A percentile compares a stretch with the other conserved stretches of the same genome.
Conservation (phyloP, 2,888 invertebrate genomes). For the Perizoma affinitatum region DNA sequence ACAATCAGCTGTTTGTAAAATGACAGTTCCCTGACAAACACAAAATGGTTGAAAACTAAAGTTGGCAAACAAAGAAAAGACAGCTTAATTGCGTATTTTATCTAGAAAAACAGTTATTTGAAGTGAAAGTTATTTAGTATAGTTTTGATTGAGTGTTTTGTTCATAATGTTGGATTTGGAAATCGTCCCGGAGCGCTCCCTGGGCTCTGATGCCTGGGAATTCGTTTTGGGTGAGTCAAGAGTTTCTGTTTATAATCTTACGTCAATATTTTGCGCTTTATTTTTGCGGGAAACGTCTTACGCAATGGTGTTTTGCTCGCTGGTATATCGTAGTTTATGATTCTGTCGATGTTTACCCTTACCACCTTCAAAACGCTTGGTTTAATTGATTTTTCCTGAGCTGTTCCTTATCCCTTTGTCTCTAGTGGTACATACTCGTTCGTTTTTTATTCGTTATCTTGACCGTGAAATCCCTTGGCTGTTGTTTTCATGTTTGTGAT, state of each 20-base stretch:
- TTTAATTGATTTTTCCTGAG: slow-evolving; percentile 70
- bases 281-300: slow-evolving; percentile 71
- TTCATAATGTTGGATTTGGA: slow-evolving; percentile 96
- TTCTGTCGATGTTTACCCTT: slow-evolving; percentile 12
- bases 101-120: slow-evolving; percentile 67
- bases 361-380: slow-evolving; percentile 22
- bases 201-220: slow-evolving; percentile 99
- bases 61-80: slow-evolving; percentile 84
- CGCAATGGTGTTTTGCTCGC: slow-evolving; percentile 66
- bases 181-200: slow-evolving; percentile 96
- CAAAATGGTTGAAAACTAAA: slow-evolving; percentile 85
- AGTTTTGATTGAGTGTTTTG: slow-evolving; percentile 92
- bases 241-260: slow-evolving; percentile 50
- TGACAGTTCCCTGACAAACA: slow-evolving; percentile 85
- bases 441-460: slow-evolving; percentile 72
- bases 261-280: slow-evolving; percentile 83
- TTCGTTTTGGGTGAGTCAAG: slow-evolving; percentile 94
- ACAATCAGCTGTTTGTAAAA: slow-evolving; percentile 84
- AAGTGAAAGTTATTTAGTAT: slow-evolving; percentile 78
- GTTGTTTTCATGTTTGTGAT: slow-evolving; percentile 63
- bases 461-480: slow-evolving; percentile 75
- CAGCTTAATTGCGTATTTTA: slow-evolving; percentile 77
- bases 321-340: slow-evolving; percentile 32
- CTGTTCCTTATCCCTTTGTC: slow-evolving; percentile 66
- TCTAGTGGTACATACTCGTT: slow-evolving; percentile 63